phyloP scores from a whole-genome alignment of 2,888 invertebrate genomes.

The Agrochola macilenta region DNA sequence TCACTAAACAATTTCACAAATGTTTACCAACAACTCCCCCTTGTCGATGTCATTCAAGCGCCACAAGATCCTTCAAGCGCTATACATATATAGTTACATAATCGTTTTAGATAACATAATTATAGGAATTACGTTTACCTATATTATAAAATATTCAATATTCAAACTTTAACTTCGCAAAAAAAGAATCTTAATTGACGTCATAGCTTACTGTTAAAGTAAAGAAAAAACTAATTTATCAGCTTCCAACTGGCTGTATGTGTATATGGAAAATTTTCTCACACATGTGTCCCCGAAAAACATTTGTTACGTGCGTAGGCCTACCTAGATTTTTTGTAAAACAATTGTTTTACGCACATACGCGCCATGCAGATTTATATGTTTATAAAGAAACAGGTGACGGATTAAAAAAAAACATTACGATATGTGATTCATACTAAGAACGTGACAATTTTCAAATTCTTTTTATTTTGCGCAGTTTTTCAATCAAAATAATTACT shows the following conservation, averaged over 20 bases:
- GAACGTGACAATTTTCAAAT: constrained; percentile 22
- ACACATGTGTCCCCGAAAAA: constrained; percentile 71
- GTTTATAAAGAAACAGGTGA: constrained; percentile 17
- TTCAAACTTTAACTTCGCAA: background rate
- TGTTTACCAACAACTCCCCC: background rate
- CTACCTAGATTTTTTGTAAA: constrained; percentile 49
- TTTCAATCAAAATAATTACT: constrained; percentile 1
- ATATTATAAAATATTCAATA: constrained; percentile 8
- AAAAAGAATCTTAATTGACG: constrained; percentile 22
- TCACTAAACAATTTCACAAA: background rate
- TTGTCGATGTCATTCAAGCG: background rate
- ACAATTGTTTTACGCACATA: constrained; percentile 47
- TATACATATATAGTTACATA: background rate
- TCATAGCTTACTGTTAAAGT: constrained; percentile 4
- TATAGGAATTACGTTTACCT: background rate
- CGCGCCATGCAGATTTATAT: constrained; percentile 25
- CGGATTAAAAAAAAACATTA: constrained; percentile 17
- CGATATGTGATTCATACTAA: constrained; percentile 30
- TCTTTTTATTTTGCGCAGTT: background rate
- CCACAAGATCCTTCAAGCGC: background rate
- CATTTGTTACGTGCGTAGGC: constrained; percentile 40
- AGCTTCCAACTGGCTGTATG: constrained; percentile 22
- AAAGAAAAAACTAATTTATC: constrained; percentile 28
- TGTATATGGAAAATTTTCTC: constrained; percentile 60
- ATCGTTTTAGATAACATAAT: background rate